Evolutionary conservation across 2,113 vertebrate species (phyloP).

Genomic region (Agelaius tricolor): DNA sequence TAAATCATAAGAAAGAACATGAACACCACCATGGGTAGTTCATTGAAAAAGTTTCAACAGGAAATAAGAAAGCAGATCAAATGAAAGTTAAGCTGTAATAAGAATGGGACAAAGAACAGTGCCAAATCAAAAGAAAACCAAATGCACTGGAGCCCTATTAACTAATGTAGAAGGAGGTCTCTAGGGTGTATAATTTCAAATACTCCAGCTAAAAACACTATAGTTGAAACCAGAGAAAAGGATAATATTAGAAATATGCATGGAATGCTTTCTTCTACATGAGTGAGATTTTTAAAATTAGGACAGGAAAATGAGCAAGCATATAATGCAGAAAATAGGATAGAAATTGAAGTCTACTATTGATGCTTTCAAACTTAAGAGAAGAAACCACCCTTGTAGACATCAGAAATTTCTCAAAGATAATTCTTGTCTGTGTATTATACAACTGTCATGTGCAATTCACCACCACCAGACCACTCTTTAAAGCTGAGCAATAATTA

Average conservation of each 20-base stretch:
- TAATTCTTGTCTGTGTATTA: not conserved
- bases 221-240: not conserved
- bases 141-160: not conserved
- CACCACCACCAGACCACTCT: not conserved
- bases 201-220: not conserved
- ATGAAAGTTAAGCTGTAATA: not conserved
- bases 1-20: not conserved
- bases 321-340: not conserved
- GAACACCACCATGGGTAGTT: not conserved
- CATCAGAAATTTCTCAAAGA: not conserved
- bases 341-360: not conserved
- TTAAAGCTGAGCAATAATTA: not conserved
- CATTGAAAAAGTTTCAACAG: not conserved
- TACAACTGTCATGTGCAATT: not conserved
- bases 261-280: not conserved
- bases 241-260: not conserved
- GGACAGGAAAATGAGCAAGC: not conserved
- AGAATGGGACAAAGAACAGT: not conserved
- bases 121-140: not conserved
- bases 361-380: not conserved
- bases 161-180: not conserved
- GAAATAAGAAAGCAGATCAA: constrained; percentile 9
- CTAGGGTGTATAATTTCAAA: not conserved
- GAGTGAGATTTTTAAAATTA: not conserved
- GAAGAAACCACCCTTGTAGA: not conserved